Evolutionary conservation across 2,888 invertebrate species (phyloP).

Genomic region (Formica aserva): DNA sequence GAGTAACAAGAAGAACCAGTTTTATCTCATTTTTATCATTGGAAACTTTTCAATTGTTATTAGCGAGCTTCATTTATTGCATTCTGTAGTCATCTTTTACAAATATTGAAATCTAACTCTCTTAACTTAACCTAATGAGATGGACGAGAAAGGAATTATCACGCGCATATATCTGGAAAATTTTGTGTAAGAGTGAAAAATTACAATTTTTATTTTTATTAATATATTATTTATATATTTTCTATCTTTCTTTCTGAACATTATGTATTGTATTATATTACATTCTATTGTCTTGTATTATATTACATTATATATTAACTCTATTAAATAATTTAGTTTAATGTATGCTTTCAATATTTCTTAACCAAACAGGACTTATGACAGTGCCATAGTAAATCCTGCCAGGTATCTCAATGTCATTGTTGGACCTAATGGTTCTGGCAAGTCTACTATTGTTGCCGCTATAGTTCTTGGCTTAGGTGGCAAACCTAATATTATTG

Average conservation of each 20-base stretch:
- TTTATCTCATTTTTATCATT: background rate
- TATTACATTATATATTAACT: background rate
- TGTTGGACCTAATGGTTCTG: slow-evolving; percentile 97
- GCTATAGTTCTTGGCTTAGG: slow-evolving; percentile 96
- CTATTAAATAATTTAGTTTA: background rate
- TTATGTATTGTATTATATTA: slow-evolving; percentile 5
- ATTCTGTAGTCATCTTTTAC: background rate
- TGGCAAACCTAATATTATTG: slow-evolving; percentile 93
- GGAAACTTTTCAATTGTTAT: background rate
- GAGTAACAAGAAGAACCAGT: background rate
- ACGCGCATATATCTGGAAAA: slow-evolving; percentile 78
- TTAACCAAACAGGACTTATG: slow-evolving; percentile 89
- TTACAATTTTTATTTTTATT: slow-evolving; percentile 6
- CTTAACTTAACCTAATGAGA: slow-evolving; percentile 29
- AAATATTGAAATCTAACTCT: background rate
- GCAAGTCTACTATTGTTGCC: slow-evolving; percentile 97
- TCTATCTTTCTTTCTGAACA: background rate
- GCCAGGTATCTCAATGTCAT: slow-evolving; percentile 94
- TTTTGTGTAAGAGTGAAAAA: slow-evolving; percentile 78
- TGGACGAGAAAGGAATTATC: slow-evolving; percentile 74
- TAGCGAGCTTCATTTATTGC: background rate
- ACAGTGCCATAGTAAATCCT: slow-evolving; percentile 90
- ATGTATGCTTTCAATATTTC: background rate
- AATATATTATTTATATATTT: background rate
- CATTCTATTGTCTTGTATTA: too few species aligned